These are phyloP conservation scores for Vimba vimba DNA, from an alignment of 2,113 vertebrate species.

Conservation along the genomic window DNA sequence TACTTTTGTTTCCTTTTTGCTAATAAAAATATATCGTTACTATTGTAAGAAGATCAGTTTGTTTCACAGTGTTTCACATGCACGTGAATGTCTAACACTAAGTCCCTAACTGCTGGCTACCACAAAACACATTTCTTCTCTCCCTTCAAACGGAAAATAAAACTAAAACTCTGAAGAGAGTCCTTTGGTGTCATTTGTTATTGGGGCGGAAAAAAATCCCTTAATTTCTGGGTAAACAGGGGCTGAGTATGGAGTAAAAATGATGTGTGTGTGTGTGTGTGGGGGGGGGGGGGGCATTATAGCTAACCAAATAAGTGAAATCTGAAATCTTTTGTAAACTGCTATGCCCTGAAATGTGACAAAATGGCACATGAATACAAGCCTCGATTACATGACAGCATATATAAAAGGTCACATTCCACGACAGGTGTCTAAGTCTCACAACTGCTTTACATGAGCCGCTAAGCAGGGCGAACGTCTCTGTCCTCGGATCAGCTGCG, in stretches of 20 bases:
- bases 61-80: slow-evolving; percentile 63
- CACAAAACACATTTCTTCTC: slow-evolving; percentile 23
- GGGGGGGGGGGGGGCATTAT: slow-evolving; percentile 7
- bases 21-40: slow-evolving; percentile 55
- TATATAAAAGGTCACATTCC: slow-evolving; percentile 46
- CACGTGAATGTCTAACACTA: slow-evolving; percentile 56
- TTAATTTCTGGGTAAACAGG: background rate
- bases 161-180: slow-evolving; percentile 27
- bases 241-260: background rate
- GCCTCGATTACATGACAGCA: slow-evolving; percentile 23
- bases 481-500: background rate
- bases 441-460: background rate
- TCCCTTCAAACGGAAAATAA: slow-evolving; percentile 15
- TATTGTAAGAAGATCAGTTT: slow-evolving; percentile 43
- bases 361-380: slow-evolving; percentile 55
- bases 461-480: slow-evolving; percentile 8
- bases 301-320: slow-evolving; percentile 13
- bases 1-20: slow-evolving; percentile 24
- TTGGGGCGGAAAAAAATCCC: background rate
- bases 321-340: slow-evolving; percentile 25
- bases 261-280: too few species aligned
- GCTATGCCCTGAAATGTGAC: background rate
- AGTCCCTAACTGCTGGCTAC: slow-evolving; percentile 46
- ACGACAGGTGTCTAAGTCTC: slow-evolving; percentile 45
- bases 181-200: slow-evolving; percentile 53